phyloP scores from a whole-genome alignment of 2,888 invertebrate genomes.

The Nesidiocoris tenuis region DNA sequence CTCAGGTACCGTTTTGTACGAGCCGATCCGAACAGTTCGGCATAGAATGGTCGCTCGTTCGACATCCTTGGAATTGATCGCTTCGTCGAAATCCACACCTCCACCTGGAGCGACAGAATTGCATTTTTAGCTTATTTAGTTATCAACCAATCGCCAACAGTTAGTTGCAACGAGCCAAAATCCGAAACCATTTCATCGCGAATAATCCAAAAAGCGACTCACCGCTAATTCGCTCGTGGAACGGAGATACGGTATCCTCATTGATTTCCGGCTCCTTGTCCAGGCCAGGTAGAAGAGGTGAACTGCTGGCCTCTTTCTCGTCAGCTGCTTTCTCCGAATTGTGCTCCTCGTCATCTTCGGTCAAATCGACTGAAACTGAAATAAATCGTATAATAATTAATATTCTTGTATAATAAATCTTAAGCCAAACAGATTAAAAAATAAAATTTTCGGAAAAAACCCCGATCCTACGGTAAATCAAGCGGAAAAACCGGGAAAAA shows the following conservation, averaged over 20 bases:
- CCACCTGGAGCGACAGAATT: slow-evolving; percentile 60
- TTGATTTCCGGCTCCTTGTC: slow-evolving; percentile 35
- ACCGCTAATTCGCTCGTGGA: slow-evolving; percentile 15
- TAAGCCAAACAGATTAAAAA: too few relatives aligned
- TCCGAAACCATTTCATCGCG: too few relatives aligned
- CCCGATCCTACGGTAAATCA: too few relatives aligned
- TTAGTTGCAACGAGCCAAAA: too few relatives aligned
- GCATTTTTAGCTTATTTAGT: neutral
- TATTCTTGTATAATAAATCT: too few relatives aligned
- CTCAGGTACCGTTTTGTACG: slow-evolving; percentile 73
- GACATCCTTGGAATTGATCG: slow-evolving; percentile 57
- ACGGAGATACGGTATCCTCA: slow-evolving; percentile 21
- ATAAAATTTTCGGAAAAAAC: too few relatives aligned
- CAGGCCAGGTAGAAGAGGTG: neutral
- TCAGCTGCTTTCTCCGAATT: neutral
- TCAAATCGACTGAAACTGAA: neutral
- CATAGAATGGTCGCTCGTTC: slow-evolving; percentile 65
- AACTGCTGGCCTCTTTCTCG: neutral
- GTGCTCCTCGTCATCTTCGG: slow-evolving; percentile 22
- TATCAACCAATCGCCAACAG: neutral
- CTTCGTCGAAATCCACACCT: slow-evolving; percentile 52
- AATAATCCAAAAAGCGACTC: too few relatives aligned
- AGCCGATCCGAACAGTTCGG: slow-evolving; percentile 79
- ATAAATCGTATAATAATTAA: too few relatives aligned
- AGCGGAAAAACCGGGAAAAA: too few relatives aligned